Conservation (phyloP, 2,797 vertebrate genomes). For the Lindbergichthys nudifrons region DNA sequence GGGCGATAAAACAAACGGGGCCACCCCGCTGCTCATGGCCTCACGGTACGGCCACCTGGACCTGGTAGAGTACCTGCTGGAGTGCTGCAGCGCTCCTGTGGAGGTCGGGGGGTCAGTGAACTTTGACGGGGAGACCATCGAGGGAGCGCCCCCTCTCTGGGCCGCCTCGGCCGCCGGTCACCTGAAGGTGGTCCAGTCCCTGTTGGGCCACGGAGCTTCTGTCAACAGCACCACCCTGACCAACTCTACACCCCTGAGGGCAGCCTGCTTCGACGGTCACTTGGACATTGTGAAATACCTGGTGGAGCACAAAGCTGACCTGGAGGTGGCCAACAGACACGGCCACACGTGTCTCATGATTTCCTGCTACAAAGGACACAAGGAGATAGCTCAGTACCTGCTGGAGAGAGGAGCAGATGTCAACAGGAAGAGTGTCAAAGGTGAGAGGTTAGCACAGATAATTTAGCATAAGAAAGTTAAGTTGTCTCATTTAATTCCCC, state of each 20-base stretch:
- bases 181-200: constrained; percentile 95
- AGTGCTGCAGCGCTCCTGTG: constrained; percentile 93
- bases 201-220: constrained; percentile 94
- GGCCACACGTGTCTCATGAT: constrained; percentile 99
- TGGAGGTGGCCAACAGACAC: constrained; percentile 98
- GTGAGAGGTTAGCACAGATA: constrained; percentile 75
- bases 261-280: constrained; percentile 98
- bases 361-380: constrained; percentile 98
- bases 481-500: not conserved
- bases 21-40: constrained; percentile 95
- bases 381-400: constrained; percentile 97
- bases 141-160: constrained; percentile 96
- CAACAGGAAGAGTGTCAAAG: constrained; percentile 98
- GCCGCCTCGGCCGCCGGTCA: constrained; percentile 96
- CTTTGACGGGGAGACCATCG: constrained; percentile 98
- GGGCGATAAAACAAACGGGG: constrained; percentile 96
- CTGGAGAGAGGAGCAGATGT: constrained; percentile 98
- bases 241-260: constrained; percentile 95
- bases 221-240: constrained; percentile 98
- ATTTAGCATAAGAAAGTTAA: not conserved
- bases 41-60: constrained; percentile 96
- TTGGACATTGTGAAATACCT: constrained; percentile 97
- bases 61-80: constrained; percentile 95
- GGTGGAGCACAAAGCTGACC: constrained; percentile 96
- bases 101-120: constrained; percentile 96